A percentile compares a stretch with the other conserved stretches of the same genome.
Evolutionary conservation across 2,888 invertebrate genomes (phyloP).

Genomic region (Cetonia aurata): DNA sequence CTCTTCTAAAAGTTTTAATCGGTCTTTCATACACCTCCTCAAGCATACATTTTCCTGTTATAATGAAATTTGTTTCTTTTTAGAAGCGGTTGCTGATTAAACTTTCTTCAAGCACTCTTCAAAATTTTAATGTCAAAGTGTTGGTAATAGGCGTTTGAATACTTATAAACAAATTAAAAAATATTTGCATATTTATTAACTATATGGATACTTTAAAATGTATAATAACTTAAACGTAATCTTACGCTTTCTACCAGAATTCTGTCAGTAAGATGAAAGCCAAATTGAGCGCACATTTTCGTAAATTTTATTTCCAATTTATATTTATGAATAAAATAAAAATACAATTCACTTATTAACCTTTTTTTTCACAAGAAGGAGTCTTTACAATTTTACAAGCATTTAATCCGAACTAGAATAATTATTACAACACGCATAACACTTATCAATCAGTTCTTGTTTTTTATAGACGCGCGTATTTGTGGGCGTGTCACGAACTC

Average conservation of each 20-base stretch:
- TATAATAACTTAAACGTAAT: too few relatives aligned
- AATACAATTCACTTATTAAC: constrained; percentile 17
- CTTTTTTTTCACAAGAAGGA: neutral
- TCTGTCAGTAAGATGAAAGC: too few relatives aligned
- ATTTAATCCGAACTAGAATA: neutral
- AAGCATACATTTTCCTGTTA: neutral
- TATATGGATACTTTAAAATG: too few relatives aligned
- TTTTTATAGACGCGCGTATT: constrained; percentile 25
- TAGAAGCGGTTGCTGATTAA: too few relatives aligned
- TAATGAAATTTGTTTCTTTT: too few relatives aligned
- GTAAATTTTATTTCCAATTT: neutral
- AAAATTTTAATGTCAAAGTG: too few relatives aligned
- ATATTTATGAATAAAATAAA: neutral
- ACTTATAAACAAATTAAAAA: neutral
- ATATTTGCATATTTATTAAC: neutral
- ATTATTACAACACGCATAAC: constrained; percentile 12
- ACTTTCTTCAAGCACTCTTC: too few relatives aligned
- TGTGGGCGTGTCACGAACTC: constrained; percentile 32
- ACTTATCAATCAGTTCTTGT: constrained; percentile 7
- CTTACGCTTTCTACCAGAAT: too few relatives aligned
- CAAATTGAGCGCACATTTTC: neutral
- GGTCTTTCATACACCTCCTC: constrained; percentile 8
- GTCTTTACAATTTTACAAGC: neutral
- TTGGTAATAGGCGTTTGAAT: too few relatives aligned
- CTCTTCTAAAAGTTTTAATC: constrained; percentile 16